Base-by-base conservation (phyloP, 2,113 vertebrate genomes). In the Tauraco erythrolophus region DNA sequence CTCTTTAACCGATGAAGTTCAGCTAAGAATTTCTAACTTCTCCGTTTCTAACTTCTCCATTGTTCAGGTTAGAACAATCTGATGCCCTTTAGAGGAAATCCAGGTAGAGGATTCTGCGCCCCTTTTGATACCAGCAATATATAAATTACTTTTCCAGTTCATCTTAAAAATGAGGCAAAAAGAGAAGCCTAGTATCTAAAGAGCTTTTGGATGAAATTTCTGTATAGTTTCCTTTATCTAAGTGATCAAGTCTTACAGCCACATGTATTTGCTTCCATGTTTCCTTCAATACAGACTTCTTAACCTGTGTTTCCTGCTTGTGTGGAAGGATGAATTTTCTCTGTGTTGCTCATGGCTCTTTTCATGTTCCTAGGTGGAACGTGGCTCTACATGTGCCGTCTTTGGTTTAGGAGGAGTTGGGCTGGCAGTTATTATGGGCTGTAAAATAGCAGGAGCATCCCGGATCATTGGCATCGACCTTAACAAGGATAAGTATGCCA, bases 391-490 rank as follows among this genome's bases (percentile, higher is more conserved):
- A 0, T 99, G 98, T 82, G 98, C 98, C 0, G 30, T 99, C 58
- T 99, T 99, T 82, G 98, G 98, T 81, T 97, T 99, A 61, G 98
- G 98, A 76, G 98, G 98, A 81, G 98, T 99, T 58, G 98, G 98
- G 33, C 50, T 99, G 92, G 98, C 98, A 0, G 97, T 94, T 39
- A 96, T 98, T 82, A 99, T 99, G 98, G 98, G 98, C 96, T 99
- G 98, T 84, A 98, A 98, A 96, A 90, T 96, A 77, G 98, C 98
- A 28, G 98, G 98, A 65, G 98, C 98, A 41, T 97, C 98, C 46
- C 97, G 97, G 18, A 98, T 99, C 92, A 99, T 99, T 68, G 98
- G 98, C 25, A 43, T 99, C 0, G 98, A 99, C 68, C 78, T 98
- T 60, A 99, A 98, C 89, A 98, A 98, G 93, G 97, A 98, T 35